phyloP scores from a whole-genome alignment of 2,113 vertebrate species.

The Thoracochromis brauschi region DNA sequence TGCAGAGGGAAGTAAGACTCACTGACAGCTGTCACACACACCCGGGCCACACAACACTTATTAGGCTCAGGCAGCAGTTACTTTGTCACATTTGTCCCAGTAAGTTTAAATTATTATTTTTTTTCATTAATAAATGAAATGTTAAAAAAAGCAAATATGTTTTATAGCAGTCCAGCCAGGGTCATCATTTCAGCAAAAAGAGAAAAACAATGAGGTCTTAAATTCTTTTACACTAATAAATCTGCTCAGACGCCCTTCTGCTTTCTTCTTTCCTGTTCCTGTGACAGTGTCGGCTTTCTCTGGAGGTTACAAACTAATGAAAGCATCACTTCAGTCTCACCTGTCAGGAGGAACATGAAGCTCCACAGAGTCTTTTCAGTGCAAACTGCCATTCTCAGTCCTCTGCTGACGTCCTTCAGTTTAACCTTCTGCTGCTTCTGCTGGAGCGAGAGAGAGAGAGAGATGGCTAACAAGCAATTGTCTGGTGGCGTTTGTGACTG shows the following conservation, averaged over 20 bases:
- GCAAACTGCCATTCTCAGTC: background rate
- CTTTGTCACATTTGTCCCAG: background rate
- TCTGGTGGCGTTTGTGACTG: background rate
- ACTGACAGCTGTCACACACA: background rate
- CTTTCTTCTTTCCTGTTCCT: background rate
- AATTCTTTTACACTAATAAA: background rate
- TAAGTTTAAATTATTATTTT: background rate
- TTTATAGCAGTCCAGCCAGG: background rate
- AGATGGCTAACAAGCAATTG: background rate
- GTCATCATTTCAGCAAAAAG: background rate
- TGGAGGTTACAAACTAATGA: background rate
- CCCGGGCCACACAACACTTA: background rate
- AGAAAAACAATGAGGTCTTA: background rate
- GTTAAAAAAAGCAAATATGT: background rate
- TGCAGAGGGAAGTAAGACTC: background rate
- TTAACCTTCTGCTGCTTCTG: background rate
- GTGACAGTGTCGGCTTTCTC: background rate
- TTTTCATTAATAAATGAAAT: background rate
- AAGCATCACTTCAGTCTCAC: background rate
- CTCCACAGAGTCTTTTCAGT: background rate
- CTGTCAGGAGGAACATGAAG: background rate
- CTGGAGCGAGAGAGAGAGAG: background rate
- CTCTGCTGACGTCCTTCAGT: background rate
- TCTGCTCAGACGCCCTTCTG: accelerated
- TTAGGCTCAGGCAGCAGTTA: background rate